phyloP scores from a whole-genome alignment of 2,888 invertebrate genomes.

The Pseudococcus jackbeardsleyi region DNA sequence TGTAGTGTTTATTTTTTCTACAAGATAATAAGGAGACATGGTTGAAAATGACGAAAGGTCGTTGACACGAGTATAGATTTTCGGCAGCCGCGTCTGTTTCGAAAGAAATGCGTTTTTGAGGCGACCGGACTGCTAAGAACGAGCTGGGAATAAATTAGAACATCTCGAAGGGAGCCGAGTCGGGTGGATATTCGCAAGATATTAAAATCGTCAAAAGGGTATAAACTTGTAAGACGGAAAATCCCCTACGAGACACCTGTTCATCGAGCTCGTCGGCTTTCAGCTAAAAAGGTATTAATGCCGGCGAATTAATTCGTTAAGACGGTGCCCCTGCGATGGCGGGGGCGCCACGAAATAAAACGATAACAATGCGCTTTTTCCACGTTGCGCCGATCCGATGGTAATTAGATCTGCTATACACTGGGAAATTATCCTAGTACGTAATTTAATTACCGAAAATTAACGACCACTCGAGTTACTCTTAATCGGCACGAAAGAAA shows the following conservation, averaged over 20 bases:
- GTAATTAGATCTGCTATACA: conserved; percentile 20
- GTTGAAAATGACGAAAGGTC: background rate
- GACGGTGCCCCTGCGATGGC: background rate
- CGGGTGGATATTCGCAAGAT: background rate
- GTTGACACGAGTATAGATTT: conserved; percentile 1
- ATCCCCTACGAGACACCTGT: conserved; percentile 43
- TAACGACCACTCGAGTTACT: conserved; percentile 27
- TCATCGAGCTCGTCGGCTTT: conserved; percentile 44
- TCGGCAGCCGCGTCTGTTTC: background rate
- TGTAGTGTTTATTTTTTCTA: background rate
- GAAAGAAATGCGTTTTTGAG: background rate
- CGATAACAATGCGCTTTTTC: conserved; percentile 20
- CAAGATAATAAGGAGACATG: background rate
- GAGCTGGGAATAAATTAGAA: background rate
- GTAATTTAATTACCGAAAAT: conserved; percentile 41
- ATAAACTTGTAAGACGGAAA: conserved; percentile 19
- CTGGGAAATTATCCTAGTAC: background rate
- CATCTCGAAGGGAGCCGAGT: background rate
- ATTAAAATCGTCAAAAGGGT: conserved; percentile 54
- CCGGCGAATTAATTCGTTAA: conserved; percentile 41
- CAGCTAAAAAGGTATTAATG: conserved; percentile 43
- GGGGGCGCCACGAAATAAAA: background rate
- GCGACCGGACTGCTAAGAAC: background rate
- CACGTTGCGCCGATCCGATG: background rate
- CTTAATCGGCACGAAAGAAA: background rate